These are phyloP conservation scores for Trachelipus rathkii DNA, from an alignment of 1,140 invertebrate genomes.

Conservation along the genomic window DNA sequence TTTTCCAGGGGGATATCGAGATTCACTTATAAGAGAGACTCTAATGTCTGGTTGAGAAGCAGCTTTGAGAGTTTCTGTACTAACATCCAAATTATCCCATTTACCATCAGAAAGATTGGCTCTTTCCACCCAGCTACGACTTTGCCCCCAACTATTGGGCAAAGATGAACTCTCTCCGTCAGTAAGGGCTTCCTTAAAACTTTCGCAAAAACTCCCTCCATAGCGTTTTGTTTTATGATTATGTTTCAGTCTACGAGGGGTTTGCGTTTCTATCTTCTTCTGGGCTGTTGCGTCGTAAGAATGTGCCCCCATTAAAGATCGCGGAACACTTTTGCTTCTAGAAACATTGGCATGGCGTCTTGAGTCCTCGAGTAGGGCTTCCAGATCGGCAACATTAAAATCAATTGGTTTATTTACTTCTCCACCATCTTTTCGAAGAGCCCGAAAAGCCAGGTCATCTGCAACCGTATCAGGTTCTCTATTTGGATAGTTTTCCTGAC, in stretches of 20 bases:
- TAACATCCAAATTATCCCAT: slow-evolving; percentile 41
- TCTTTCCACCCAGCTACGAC: slow-evolving; percentile 47
- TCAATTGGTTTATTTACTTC: slow-evolving; percentile 21
- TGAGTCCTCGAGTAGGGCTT: slow-evolving; percentile 38
- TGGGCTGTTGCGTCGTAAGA: not conserved
- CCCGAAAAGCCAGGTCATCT: slow-evolving; percentile 80
- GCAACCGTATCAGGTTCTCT: slow-evolving; percentile 73
- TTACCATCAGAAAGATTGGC: slow-evolving; percentile 39
- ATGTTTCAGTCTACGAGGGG: slow-evolving; percentile 35
- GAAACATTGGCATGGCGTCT: slow-evolving; percentile 17
- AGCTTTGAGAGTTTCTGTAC: slow-evolving; percentile 45
- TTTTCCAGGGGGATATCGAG: slow-evolving; percentile 34
- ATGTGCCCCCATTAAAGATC: not conserved
- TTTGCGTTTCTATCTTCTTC: slow-evolving; percentile 29
- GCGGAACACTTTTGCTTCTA: slow-evolving; percentile 1
- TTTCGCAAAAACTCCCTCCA: slow-evolving; percentile 25
- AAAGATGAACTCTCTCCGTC: slow-evolving; percentile 22
- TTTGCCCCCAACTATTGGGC: slow-evolving; percentile 29
- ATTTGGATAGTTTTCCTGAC: slow-evolving; percentile 60
- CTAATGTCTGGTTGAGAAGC: slow-evolving; percentile 42
- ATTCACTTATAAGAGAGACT: slow-evolving; percentile 38
- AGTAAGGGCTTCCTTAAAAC: slow-evolving; percentile 24
- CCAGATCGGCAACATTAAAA: slow-evolving; percentile 37
- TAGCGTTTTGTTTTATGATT: slow-evolving; percentile 34
- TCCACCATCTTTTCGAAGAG: slow-evolving; percentile 67